Conservation (phyloP, 2,888 invertebrate species). For the Sinohyriopsis cumingii region DNA sequence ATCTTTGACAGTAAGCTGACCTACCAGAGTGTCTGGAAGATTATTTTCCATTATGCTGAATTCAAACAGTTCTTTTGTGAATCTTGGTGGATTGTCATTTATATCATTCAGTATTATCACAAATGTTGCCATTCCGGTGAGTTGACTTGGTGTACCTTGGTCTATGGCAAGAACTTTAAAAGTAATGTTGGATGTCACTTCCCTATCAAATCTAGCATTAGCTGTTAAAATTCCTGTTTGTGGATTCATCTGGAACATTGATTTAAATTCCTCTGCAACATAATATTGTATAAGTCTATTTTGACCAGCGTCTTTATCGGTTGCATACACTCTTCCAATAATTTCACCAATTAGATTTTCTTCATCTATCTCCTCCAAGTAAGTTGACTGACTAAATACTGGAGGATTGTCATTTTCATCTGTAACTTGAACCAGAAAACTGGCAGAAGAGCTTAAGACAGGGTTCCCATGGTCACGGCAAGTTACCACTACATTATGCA, state of each 20-base stretch:
- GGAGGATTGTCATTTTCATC: conserved; percentile 96
- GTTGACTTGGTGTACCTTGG: conserved; percentile 39
- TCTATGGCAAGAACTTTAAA: conserved; percentile 57
- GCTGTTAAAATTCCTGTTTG: conserved; percentile 50
- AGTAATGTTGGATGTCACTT: conserved; percentile 28
- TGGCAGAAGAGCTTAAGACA: conserved; percentile 36
- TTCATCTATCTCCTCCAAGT: conserved; percentile 46
- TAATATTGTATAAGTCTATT: conserved; percentile 52
- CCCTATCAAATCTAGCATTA: conserved; percentile 49
- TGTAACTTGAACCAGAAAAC: conserved; percentile 74
- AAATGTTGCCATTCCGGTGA: conserved; percentile 49
- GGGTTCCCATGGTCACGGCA: conserved; percentile 75
- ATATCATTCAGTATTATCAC: conserved; percentile 48
- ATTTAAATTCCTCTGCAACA: conserved; percentile 78
- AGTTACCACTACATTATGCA: conserved; percentile 73
- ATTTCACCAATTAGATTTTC: conserved; percentile 64
- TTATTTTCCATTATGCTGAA: conserved; percentile 52
- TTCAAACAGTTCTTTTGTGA: conserved; percentile 46
- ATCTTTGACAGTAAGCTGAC: conserved; percentile 51
- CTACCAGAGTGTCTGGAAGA: conserved; percentile 40
- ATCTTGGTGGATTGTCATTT: conserved; percentile 59
- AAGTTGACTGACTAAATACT: conserved; percentile 77
- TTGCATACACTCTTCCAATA: conserved; percentile 87
- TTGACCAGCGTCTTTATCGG: conserved; percentile 77
- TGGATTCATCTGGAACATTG: conserved; percentile 36